Evolutionary conservation across 2,113 vertebrate species (phyloP).

Genomic region (Tenebrosternarchus preto): DNA sequence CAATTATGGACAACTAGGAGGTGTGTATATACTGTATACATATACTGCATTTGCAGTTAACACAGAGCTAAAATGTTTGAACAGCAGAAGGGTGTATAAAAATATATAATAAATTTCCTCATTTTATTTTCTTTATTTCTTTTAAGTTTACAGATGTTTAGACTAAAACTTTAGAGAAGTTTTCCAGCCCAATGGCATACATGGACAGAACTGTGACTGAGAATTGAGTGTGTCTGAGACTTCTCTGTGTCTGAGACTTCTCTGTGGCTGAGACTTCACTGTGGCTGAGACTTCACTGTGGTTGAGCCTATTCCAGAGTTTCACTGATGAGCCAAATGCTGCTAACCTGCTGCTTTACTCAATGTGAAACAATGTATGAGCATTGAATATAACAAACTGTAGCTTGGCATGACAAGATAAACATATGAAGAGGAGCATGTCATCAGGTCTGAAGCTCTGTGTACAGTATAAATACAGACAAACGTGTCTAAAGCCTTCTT

Average conservation of each 20-base stretch:
- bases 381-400: slow-evolving; percentile 23
- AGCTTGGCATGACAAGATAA: slow-evolving; percentile 21
- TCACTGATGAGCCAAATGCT: background rate
- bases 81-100: no score
- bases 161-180: background rate
- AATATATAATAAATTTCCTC: no score
- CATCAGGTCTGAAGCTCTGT: slow-evolving; percentile 36
- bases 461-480: slow-evolving; percentile 17
- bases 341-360: slow-evolving; percentile 22
- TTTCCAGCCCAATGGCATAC: background rate
- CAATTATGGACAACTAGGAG: background rate
- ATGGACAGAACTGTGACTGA: background rate
- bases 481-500: background rate
- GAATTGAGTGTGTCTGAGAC: background rate
- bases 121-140: no score
- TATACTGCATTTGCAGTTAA: no score
- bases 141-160: background rate
- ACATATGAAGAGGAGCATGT: slow-evolving; percentile 21
- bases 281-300: background rate
- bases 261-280: background rate
- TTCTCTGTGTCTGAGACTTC: background rate
- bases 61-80: background rate
- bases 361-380: slow-evolving; percentile 7
- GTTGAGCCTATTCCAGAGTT: background rate
- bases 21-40: no score